Evolutionary conservation across 2,113 vertebrate genomes (phyloP), one percentile per base, ranked within the genome.

Genomic region (Ploceus nigricollis): DNA sequence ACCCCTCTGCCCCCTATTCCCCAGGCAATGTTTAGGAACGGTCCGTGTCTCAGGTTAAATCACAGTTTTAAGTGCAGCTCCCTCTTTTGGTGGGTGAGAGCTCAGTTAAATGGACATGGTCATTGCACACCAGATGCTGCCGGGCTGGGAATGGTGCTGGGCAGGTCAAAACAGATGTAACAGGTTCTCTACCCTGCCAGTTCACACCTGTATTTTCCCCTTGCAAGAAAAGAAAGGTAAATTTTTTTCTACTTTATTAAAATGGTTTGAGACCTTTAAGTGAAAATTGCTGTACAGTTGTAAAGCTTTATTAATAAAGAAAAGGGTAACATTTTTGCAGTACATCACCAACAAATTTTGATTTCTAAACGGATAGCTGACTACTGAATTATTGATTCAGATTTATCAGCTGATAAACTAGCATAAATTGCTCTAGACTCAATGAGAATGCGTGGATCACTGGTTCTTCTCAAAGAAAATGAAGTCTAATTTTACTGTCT

Each of bases 161-260:
- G 42, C 42, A 8, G 0, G 0, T 11, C 47, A 24, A 51, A 42
- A 47, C 0, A 33, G 1, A 31, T 1, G 0, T 4, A 6, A 10
- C 2, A 16, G 6, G 5, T 63, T 87, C 72, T 71, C 47, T 40
- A 50, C 10, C 25, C 20, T 20, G 10, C 13, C 7, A 58, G 54
- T 10, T 47, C 44, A 60, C 28, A 21, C 16, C 10, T 12, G 4
- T 9, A 7, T 28, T 63, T 73, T 35, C 31, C 7, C 50, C 21
- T 39, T 75, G 15, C 48, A 93, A 63, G 20, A 60, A 90, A 79
- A 70, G 27, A 27, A 71, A 12, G 16, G 27, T 15, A 5, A 44
- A 2, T 37, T 48, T 50, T 56, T 28, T 68, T 39, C 15, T 60
- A 30, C 28, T 82, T 79, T 9, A 11, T 80, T 61, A 48, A 77